A percentile compares a stretch with the other conserved stretches of the same genome.
Conservation (phyloP, 2,797 vertebrate species). For the Acanthurus tractus region DNA sequence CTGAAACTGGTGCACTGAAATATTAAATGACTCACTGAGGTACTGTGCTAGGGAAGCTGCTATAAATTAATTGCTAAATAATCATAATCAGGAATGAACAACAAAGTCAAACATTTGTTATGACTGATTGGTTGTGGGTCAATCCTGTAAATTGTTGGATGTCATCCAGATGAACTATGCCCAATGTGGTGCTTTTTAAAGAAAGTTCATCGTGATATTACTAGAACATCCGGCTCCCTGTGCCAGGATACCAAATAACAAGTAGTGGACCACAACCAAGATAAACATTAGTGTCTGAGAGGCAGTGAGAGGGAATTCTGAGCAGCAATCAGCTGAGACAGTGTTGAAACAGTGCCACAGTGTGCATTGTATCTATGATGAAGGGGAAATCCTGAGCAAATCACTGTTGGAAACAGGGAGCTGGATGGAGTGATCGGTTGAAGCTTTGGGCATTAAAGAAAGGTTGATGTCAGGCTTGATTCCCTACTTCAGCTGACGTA, state of each 20-base stretch:
- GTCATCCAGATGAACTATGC: conserved; percentile 17
- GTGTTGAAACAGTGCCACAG: conserved; percentile 26
- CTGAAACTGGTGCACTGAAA: neutral
- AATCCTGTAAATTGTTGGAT: conserved; percentile 9
- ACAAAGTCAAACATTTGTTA: conserved; percentile 10
- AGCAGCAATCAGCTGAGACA: conserved; percentile 28
- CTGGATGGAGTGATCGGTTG: conserved; percentile 9
- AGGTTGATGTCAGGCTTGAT: conserved; percentile 20
- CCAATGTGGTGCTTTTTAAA: conserved; percentile 5
- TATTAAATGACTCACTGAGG: neutral
- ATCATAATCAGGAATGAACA: neutral
- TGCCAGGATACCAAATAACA: conserved; percentile 23
- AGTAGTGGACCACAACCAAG: conserved; percentile 7
- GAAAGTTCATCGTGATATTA: conserved; percentile 21
- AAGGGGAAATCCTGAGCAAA: conserved; percentile 49
- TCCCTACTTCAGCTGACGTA: conserved; percentile 17
- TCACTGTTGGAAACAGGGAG: conserved; percentile 38
- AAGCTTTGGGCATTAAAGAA: conserved; percentile 16
- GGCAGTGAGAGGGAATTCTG: conserved; percentile 50
- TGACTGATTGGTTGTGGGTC: neutral
- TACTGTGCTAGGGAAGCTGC: conserved; percentile 5
- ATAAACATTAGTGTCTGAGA: conserved; percentile 42
- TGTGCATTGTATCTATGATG: conserved; percentile 23
- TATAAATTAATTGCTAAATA: conserved; percentile 9
- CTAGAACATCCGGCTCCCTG: conserved; percentile 1